Percentiles rank a stretch among this genome's conserved stretches.
phyloP scores from a whole-genome alignment of 2,113 vertebrate species.

The Plestiodon gilberti region DNA sequence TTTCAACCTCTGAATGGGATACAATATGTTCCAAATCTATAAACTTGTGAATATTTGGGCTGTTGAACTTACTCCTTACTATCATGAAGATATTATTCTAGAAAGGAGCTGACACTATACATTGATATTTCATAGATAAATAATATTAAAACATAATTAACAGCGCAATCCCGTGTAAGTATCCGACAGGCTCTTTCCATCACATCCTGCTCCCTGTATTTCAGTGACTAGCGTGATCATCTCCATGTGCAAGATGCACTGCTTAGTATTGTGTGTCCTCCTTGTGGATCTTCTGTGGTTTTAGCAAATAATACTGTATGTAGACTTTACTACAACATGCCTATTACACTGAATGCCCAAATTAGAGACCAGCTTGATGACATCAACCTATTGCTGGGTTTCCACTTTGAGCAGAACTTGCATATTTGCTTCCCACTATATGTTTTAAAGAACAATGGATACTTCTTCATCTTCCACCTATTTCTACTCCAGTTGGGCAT shows the following conservation, averaged over 20 bases:
- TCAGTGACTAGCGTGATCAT: too few relatives aligned
- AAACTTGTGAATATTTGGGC: neutral
- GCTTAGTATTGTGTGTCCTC: neutral
- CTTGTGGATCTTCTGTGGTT: neutral
- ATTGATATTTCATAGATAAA: neutral
- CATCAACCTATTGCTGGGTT: neutral
- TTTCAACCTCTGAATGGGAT: too few relatives aligned
- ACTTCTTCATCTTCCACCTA: neutral
- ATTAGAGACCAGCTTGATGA: slow-evolving; percentile 16
- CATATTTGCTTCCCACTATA: neutral
- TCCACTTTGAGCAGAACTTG: neutral
- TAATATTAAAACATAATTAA: neutral
- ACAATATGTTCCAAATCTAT: neutral
- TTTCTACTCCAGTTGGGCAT: neutral
- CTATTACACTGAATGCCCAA: neutral
- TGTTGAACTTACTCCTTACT: neutral
- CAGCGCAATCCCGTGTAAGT: too few relatives aligned
- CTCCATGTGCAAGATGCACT: too few relatives aligned
- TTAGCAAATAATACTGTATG: neutral
- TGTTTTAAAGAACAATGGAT: neutral
- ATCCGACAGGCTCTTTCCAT: too few relatives aligned
- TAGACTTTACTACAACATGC: neutral
- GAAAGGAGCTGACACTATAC: neutral
- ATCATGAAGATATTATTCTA: neutral
- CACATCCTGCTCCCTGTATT: too few relatives aligned